Percentiles rank a stretch among this genome's conserved stretches.
Evolutionary conservation across 37 sponge, comb jelly and placozoan genomes (phyloP).

Genomic region (Diacarnus erythraeanus): DNA sequence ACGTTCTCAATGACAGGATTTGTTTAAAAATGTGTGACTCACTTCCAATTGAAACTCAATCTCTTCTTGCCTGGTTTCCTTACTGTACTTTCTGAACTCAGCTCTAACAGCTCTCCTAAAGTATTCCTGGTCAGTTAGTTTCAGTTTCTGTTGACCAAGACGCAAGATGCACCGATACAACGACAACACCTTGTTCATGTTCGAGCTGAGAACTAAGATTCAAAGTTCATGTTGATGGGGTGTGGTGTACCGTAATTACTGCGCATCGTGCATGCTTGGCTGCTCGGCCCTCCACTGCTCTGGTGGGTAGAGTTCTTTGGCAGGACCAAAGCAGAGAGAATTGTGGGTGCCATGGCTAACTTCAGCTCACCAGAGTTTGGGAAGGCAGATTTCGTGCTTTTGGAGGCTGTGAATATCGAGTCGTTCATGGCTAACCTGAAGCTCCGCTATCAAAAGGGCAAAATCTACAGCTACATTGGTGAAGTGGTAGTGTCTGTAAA

Average conservation of each 20-base stretch:
- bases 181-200: constrained; percentile 6
- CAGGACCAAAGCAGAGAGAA: neutral
- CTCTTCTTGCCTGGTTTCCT: neutral
- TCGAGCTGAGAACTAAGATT: too few species aligned
- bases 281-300: neutral
- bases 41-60: constrained; percentile 37
- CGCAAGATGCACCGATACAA: constrained; percentile 44
- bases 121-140: constrained; percentile 42
- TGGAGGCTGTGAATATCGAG: constrained; percentile 63
- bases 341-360: constrained; percentile 27
- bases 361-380: constrained; percentile 58
- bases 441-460: constrained; percentile 61
- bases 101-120: constrained; percentile 28
- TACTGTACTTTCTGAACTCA: constrained; percentile 26
- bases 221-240: neutral
- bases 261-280: neutral
- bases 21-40: neutral
- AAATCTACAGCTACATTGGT: constrained; percentile 84
- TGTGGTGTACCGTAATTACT: neutral
- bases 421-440: constrained; percentile 77
- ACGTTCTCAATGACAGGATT: too few species aligned
- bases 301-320: neutral
- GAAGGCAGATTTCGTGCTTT: constrained; percentile 78
- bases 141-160: constrained; percentile 3
- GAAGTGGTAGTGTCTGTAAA: constrained; percentile 87